phyloP scores from a whole-genome alignment of 2,888 invertebrate species.

The Melanophora roralis region DNA sequence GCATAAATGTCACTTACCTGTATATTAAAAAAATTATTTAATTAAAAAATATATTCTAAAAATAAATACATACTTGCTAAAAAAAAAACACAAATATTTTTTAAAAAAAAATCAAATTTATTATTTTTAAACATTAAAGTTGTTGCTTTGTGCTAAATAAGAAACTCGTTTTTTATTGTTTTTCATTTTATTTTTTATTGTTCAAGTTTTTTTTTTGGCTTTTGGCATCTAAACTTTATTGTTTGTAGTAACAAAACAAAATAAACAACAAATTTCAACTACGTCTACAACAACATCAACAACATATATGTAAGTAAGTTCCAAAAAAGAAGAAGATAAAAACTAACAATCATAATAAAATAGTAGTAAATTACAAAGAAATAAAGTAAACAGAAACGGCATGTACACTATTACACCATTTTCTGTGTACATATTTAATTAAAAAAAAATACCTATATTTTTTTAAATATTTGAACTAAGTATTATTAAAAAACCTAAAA shows the following conservation, averaged over 20 bases:
- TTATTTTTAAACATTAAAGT: no score
- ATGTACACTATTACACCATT: slow-evolving; percentile 18
- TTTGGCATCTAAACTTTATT: slow-evolving; percentile 52
- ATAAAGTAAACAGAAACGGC: slow-evolving; percentile 1
- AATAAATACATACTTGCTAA: no score
- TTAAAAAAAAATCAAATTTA: no score
- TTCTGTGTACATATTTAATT: neutral
- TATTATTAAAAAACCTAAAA: no score
- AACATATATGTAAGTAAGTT: slow-evolving; percentile 56
- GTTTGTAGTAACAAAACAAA: slow-evolving; percentile 16
- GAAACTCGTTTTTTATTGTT: slow-evolving; percentile 43
- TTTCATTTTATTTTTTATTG: slow-evolving; percentile 3
- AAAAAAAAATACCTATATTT: no score
- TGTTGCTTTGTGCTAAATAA: slow-evolving; percentile 32
- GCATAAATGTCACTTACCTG: no score
- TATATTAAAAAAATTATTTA: no score
- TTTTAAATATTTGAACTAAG: no score
- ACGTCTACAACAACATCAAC: slow-evolving; percentile 35
- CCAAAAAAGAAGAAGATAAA: slow-evolving; percentile 12
- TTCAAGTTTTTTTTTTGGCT: slow-evolving; percentile 23
- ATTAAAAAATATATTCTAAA: no score
- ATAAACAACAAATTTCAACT: neutral
- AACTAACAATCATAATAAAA: slow-evolving; percentile 12
- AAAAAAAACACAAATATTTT: no score
- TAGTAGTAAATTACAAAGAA: neutral